Evolutionary conservation across 2,888 invertebrate genomes (phyloP), one percentile per base, ranked within the genome.

Genomic region (Synergus gifuensis): DNA sequence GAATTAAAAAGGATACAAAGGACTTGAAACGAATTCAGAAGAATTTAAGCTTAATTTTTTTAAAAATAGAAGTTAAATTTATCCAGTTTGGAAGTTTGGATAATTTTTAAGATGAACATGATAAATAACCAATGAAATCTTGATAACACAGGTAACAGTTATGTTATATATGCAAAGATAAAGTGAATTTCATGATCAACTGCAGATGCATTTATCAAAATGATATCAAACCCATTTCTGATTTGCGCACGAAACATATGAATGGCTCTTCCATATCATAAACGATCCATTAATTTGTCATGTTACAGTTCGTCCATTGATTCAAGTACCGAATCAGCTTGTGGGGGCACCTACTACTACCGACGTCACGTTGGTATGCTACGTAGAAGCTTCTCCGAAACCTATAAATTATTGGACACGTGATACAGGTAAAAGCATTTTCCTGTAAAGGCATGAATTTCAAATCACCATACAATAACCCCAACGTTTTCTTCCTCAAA

Each of bases 381-480:
- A 96, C 92, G 97, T 98, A 81, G 98, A 98, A 92, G 98, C 98
- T 79, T 98, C 97, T 79, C 98, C 98, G 58, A 97, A 97, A 93
- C 97, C 98, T 91, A 98, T 98, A 94, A 98, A 98, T 94, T 98
- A 97, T 93, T 98, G 98, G 98, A 97, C 97, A 83, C 95, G 97
- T 91, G 97, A 97, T 92, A 96, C 96, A 89, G 97, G 97, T 97
- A 76, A 64, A 62, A 62, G 22, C 7, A 78, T 76, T 66, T 49
- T 36, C 5, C 54, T 46, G 40, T 46, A 36, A 18, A 58, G 44
- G 58, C 14, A 67, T 67, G 12, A 66, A 60, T 60, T n/a, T 60
- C 22, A 60, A 60, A 60, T 60, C 22, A 9, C 22, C 11, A 4
- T 12, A 22, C 22, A 22, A 28, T 18, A 28, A 28, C 14, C 5